Base-by-base conservation (phyloP, 2,113 vertebrate species). In the Alligator mississippiensis region DNA sequence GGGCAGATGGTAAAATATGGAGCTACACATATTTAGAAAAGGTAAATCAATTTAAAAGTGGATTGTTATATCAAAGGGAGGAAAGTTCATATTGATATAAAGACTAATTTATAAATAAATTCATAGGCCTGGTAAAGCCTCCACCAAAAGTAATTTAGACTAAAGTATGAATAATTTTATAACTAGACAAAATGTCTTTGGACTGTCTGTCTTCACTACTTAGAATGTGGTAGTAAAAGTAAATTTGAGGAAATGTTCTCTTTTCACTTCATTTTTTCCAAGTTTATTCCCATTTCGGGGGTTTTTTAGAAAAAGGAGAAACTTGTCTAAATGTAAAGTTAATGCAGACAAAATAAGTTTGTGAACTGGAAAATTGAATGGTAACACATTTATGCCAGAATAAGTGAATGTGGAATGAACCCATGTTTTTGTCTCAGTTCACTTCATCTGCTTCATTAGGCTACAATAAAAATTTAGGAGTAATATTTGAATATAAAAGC, bases 1-100 rank as follows among this genome's bases (percentile, higher is more conserved):
- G 99, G 99, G 98, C 99, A 89, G 99, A 99, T 90, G 99, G 99
- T 34, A 99, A 99, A 98, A 99, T 99, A 97, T 99, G 99, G 99
- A 99, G 98, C 97, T 99, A 99, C 98, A 99, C 99, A 1, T 99
- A 99, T 60, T 97, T 99, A 89, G 99, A 99, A 98, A 99, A 98
- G 98, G 99, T 99, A 97, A 97, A 38, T 93, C 1, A 62, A 74
- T 88, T 85, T 2, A n/a, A 68, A 85, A 70, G 12, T n/a, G 14
- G 24, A 38, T n/a, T 66, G 11, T 91, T 90, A 4, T 93, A 47
- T 17, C n/a, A 89, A 85, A 30, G 25, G 10, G 77, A 72, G 79
- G 79, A 60, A 6, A 63, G 25, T 2, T 61, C n/a, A 4, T 1
- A 68, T 77, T 66, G 9, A 61, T 80, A 4, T 4, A 68, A 38